Percentiles rank a stretch among this genome's conserved stretches.
Conservation (phyloP, 2,888 invertebrate genomes). For the Ormyrus labotus region DNA sequence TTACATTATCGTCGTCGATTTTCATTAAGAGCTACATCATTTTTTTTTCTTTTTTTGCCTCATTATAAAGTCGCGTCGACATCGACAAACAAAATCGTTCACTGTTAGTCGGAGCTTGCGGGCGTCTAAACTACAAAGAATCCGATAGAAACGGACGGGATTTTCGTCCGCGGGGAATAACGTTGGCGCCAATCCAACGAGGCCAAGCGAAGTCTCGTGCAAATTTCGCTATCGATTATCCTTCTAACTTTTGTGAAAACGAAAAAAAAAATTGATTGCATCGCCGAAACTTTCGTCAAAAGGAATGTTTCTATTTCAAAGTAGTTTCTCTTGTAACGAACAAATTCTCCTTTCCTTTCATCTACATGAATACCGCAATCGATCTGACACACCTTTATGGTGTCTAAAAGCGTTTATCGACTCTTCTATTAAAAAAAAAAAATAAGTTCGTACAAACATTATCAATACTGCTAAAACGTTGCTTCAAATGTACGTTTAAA, state of each 20-base stretch:
- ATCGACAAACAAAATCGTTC: background rate
- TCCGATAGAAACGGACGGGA: background rate
- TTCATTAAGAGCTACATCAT: background rate
- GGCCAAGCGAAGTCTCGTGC: background rate
- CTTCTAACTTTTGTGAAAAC: background rate
- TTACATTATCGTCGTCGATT: background rate
- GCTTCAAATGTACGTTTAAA: too few species aligned
- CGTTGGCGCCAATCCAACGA: constrained; percentile 3
- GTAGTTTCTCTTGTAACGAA: too few species aligned
- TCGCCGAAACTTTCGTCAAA: constrained; percentile 5
- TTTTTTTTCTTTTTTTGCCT: background rate
- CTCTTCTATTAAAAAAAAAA: too few species aligned
- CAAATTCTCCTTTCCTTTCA: too few species aligned
- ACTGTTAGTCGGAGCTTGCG: background rate
- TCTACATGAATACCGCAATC: too few species aligned
- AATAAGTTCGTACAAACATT: too few species aligned
- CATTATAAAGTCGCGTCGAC: constrained; percentile 1
- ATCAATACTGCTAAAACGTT: too few species aligned
- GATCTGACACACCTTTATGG: too few species aligned
- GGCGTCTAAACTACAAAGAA: background rate
- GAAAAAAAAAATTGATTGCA: background rate
- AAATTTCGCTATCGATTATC: constrained; percentile 8
- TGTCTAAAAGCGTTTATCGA: too few species aligned
- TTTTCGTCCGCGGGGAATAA: background rate
- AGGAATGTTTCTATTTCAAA: background rate